Conservation (phyloP, 2,888 invertebrate species). For the Minunthozetes semirufus region DNA sequence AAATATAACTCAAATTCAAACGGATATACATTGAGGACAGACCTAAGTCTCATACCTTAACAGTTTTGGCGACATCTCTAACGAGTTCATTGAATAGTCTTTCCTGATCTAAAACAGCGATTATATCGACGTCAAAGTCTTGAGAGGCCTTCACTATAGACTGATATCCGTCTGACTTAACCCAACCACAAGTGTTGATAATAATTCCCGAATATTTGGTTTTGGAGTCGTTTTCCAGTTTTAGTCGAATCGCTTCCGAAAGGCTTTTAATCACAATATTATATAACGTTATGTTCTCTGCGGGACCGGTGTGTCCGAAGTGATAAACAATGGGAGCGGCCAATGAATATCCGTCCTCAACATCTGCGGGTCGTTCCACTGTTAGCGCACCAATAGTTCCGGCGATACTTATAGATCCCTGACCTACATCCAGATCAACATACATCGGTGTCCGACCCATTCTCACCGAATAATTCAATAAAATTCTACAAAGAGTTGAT, state of each 20-base stretch:
- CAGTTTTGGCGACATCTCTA: constrained; percentile 69
- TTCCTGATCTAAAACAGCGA: constrained; percentile 92
- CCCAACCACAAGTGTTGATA: constrained; percentile 97
- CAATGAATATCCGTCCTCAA: constrained; percentile 91
- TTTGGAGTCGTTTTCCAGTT: constrained; percentile 78
- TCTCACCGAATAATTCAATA: constrained; percentile 87
- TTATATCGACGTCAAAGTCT: constrained; percentile 87
- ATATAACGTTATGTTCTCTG: constrained; percentile 71
- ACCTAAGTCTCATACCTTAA: constrained; percentile 46
- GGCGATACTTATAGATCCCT: constrained; percentile 83
- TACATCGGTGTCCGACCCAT: constrained; percentile 63
- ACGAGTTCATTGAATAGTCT: constrained; percentile 87
- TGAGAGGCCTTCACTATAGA: constrained; percentile 78
- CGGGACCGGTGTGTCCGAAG: constrained; percentile 75
- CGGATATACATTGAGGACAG: neutral
- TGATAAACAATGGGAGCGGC: constrained; percentile 88
- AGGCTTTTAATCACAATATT: constrained; percentile 73
- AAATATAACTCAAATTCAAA: constrained; percentile 56
- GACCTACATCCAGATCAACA: constrained; percentile 92
- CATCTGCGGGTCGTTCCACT: constrained; percentile 84
- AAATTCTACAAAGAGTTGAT: constrained; percentile 75
- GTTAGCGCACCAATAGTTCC: constrained; percentile 71
- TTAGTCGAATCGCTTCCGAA: constrained; percentile 74
- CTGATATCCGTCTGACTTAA: constrained; percentile 67
- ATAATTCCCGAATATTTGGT: constrained; percentile 69